A percentile compares a stretch with the other conserved stretches of the same genome.
Evolutionary conservation across 2,797 vertebrate genomes (phyloP).

Genomic region (Anisognathus igniventris): DNA sequence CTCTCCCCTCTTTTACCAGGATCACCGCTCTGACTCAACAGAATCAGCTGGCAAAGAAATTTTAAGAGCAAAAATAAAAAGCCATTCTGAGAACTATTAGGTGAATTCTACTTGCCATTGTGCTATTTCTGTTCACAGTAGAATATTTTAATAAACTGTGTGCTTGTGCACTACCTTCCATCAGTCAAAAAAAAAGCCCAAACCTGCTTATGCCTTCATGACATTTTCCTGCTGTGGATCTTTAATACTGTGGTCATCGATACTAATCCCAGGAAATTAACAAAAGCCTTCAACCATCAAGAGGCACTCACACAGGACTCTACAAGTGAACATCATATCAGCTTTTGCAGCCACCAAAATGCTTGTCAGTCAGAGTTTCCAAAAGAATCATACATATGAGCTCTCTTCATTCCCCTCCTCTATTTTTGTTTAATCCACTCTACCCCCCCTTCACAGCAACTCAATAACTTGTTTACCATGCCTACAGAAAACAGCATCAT

Average conservation of each 20-base stretch:
- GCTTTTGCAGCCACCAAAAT: background rate
- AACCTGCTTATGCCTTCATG: background rate
- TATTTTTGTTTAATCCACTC: background rate
- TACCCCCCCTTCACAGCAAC: background rate
- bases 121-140: background rate
- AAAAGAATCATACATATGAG: background rate
- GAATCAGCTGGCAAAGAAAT: background rate
- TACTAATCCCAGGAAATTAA: background rate
- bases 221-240: background rate
- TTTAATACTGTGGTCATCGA: background rate
- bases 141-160: background rate
- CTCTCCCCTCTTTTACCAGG: background rate
- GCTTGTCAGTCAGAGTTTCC: background rate
- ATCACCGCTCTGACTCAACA: background rate
- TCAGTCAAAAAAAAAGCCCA: background rate
- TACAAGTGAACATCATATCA: background rate
- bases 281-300: background rate
- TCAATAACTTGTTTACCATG: background rate
- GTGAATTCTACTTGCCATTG: background rate
- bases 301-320: rapidly evolving
- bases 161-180: background rate
- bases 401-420: background rate
- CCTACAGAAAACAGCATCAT: background rate
- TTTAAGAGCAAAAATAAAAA: background rate
- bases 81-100: background rate